phyloP scores from a whole-genome alignment of 2,797 vertebrate species.

The Neostethus bicornis region DNA sequence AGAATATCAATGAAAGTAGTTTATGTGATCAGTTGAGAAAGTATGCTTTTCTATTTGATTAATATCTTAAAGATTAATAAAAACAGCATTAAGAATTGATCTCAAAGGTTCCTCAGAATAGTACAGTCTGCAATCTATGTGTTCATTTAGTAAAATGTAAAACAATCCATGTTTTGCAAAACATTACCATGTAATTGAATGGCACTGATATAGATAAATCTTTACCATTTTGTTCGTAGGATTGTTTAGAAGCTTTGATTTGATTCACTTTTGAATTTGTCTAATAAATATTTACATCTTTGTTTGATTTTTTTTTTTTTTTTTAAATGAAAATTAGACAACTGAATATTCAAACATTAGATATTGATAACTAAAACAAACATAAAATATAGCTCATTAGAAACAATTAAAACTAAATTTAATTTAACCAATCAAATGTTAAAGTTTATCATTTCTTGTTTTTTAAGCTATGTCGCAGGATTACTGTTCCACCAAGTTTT shows the following conservation, averaged over 20 bases:
- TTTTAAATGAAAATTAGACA: too few relatives aligned
- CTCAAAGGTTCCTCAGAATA: conserved; percentile 7
- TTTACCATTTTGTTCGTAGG: neutral
- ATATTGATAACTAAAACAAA: too few relatives aligned
- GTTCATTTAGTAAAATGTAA: conserved; percentile 16
- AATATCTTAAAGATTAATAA: neutral
- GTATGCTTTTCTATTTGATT: neutral
- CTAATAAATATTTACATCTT: neutral
- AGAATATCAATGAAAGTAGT: neutral
- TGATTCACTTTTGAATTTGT: neutral
- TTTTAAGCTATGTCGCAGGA: neutral
- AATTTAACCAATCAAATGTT: neutral
- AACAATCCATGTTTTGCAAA: neutral
- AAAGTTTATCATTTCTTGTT: neutral
- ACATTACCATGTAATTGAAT: too few relatives aligned
- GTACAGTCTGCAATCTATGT: neutral
- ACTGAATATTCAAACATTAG: too few relatives aligned
- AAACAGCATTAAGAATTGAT: conserved; percentile 8
- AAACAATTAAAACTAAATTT: neutral
- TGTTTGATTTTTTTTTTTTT: neutral
- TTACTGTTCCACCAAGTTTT: neutral
- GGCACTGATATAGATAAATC: too few relatives aligned
- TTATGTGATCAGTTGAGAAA: neutral
- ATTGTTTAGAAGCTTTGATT: neutral
- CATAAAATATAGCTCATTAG: too few relatives aligned